phyloP scores from a whole-genome alignment of 2,888 invertebrate species.

The Rhingia rostrata region DNA sequence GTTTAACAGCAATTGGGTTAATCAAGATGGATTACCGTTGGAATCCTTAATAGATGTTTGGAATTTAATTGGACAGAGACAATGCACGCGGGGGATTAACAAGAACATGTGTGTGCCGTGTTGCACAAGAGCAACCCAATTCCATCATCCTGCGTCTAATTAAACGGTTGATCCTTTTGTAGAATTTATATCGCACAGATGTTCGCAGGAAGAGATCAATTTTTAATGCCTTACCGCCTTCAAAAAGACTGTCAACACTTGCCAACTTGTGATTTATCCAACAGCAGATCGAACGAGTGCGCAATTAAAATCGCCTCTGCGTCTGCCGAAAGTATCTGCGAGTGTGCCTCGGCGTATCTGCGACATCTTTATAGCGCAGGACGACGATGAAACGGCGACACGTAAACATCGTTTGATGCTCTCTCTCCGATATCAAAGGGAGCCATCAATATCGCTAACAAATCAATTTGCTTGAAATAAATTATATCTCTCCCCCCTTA shows the following conservation, averaged over 20 bases:
- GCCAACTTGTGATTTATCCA: constrained; percentile 51
- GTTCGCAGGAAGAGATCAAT: constrained; percentile 63
- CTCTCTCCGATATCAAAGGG: constrained; percentile 54
- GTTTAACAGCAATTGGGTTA: constrained; percentile 64
- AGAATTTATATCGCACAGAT: constrained; percentile 55
- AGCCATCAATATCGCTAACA: constrained; percentile 64
- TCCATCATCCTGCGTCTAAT: constrained; percentile 24
- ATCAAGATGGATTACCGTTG: constrained; percentile 59
- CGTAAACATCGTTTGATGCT: constrained; percentile 60
- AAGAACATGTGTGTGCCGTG: background rate
- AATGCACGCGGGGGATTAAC: background rate
- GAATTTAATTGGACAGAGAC: constrained; percentile 47
- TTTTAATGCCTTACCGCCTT: background rate
- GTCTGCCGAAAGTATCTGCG: background rate
- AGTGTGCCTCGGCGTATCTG: background rate
- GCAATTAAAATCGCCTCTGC: constrained; percentile 26
- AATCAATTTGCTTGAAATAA: constrained; percentile 70
- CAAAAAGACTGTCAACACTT: constrained; percentile 47
- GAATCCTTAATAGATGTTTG: constrained; percentile 50
- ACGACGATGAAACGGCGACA: constrained; percentile 2
- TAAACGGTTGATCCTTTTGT: background rate
- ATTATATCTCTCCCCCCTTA: constrained; percentile 17
- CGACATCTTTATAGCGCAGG: background rate
- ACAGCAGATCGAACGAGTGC: constrained; percentile 40
- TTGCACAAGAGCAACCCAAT: background rate